Evolutionary conservation across 1,140 invertebrate species (phyloP).

Genomic region (Drosophila trapezifrons): DNA sequence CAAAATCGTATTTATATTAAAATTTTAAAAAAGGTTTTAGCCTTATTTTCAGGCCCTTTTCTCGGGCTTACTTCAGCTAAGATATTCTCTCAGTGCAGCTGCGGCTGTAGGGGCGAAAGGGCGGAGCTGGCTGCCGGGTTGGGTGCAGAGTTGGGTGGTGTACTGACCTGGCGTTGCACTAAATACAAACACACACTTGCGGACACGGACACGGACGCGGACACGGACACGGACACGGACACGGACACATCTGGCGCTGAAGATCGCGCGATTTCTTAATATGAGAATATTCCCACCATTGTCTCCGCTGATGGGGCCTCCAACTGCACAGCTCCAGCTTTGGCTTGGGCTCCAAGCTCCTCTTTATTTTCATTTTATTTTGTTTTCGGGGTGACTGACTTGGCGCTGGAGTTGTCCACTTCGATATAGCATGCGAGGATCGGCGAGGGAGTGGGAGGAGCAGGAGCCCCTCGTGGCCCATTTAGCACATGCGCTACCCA

Average conservation of each 20-base stretch:
- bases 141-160: slow-evolving; percentile 46
- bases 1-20: too few relatives aligned
- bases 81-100: background rate
- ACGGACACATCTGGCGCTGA: slow-evolving; percentile 76
- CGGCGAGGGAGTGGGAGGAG: background rate
- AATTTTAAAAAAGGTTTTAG: too few relatives aligned
- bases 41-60: background rate
- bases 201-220: slow-evolving; percentile 55
- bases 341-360: slow-evolving; percentile 3
- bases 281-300: slow-evolving; percentile 84
- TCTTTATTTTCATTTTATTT: slow-evolving; percentile 11
- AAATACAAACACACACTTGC: slow-evolving; percentile 71
- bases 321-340: slow-evolving; percentile 7
- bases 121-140: slow-evolving; percentile 6
- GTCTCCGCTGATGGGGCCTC: slow-evolving; percentile 56
- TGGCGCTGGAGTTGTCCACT: slow-evolving; percentile 59
- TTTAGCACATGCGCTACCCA: slow-evolving; percentile 76
- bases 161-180: slow-evolving; percentile 79
- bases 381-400: slow-evolving; percentile 51
- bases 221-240: slow-evolving; percentile 49
- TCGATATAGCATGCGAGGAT: slow-evolving; percentile 75
- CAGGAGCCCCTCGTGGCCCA: slow-evolving; percentile 53
- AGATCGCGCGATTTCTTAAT: slow-evolving; percentile 83
- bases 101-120: slow-evolving; percentile 13
- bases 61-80: background rate